phyloP scores from a whole-genome alignment of 2,888 invertebrate species.

The Rhaphigaster nebulosa region DNA sequence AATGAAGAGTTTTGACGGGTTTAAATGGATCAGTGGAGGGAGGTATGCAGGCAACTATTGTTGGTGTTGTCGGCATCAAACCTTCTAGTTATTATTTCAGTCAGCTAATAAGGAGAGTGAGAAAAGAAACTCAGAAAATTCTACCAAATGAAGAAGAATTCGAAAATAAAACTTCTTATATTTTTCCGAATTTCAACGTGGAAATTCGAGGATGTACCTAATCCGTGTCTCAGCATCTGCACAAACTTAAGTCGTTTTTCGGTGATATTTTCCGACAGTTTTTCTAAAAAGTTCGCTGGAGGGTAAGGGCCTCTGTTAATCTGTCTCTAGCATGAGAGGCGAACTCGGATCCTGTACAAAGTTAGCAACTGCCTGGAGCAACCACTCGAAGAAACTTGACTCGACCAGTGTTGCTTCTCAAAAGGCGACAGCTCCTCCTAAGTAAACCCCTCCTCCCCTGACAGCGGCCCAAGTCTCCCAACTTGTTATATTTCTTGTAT shows the following conservation, averaged over 20 bases:
- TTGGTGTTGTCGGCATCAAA: background rate
- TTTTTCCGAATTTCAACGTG: background rate
- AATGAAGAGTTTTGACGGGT: background rate
- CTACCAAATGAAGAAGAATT: background rate
- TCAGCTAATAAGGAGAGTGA: background rate
- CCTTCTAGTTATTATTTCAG: background rate
- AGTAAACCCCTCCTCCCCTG: slow-evolving; percentile 22
- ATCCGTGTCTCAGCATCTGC: background rate
- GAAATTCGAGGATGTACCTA: background rate
- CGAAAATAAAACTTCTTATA: background rate
- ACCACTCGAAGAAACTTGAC: slow-evolving; percentile 48
- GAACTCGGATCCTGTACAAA: slow-evolving; percentile 38
- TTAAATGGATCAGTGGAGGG: background rate
- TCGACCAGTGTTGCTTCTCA: slow-evolving; percentile 39
- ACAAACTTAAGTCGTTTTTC: background rate
- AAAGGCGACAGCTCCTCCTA: slow-evolving; percentile 27
- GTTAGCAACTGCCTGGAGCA: slow-evolving; percentile 47
- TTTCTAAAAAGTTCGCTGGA: slow-evolving; percentile 10
- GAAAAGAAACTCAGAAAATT: background rate
- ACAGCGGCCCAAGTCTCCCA: slow-evolving; percentile 6
- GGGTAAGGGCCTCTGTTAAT: slow-evolving; percentile 1
- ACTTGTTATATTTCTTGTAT: slow-evolving; percentile 48
- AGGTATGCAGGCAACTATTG: background rate
- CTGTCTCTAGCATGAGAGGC: slow-evolving; percentile 36
- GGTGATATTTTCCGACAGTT: slow-evolving; percentile 42